These are phyloP conservation scores for Syncerus caffer DNA, from an alignment of 2,797 vertebrate genomes.

Conservation along the genomic window DNA sequence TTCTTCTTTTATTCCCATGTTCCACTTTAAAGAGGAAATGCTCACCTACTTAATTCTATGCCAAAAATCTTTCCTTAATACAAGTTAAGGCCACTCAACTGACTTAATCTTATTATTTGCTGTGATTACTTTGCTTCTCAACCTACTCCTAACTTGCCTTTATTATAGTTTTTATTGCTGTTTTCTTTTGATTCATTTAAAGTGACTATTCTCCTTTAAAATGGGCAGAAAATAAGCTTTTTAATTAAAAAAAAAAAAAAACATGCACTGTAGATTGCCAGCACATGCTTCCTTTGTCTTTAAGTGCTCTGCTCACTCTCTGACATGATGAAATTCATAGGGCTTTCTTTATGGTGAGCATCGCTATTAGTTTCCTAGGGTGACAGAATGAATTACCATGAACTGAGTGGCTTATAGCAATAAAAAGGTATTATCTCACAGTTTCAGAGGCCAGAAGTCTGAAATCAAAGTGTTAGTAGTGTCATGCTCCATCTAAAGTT, in stretches of 20 bases:
- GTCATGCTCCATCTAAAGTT: neutral
- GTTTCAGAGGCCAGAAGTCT: neutral
- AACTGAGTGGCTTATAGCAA: neutral
- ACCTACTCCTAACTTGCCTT: constrained; percentile 3
- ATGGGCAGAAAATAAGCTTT: neutral
- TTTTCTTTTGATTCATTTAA: constrained; percentile 36
- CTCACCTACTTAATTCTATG: constrained; percentile 20
- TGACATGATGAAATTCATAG: neutral
- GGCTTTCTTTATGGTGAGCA: neutral
- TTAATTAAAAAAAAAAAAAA: neutral
- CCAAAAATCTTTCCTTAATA: constrained; percentile 42
- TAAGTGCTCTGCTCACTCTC: neutral
- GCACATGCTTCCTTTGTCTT: neutral
- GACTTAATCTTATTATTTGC: neutral
- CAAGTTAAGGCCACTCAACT: neutral
- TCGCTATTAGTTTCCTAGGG: neutral
- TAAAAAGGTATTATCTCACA: neutral
- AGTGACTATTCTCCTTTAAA: neutral
- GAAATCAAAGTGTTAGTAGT: neutral
- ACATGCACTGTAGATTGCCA: neutral
- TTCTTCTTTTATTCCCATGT: neutral
- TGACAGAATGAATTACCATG: neutral
- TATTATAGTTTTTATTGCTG: constrained; percentile 22
- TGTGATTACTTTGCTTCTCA: constrained; percentile 26
- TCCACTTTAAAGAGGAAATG: constrained; percentile 37